phyloP scores from a whole-genome alignment of 2,113 vertebrate genomes.

The Hydrochoerus hydrochaeris region DNA sequence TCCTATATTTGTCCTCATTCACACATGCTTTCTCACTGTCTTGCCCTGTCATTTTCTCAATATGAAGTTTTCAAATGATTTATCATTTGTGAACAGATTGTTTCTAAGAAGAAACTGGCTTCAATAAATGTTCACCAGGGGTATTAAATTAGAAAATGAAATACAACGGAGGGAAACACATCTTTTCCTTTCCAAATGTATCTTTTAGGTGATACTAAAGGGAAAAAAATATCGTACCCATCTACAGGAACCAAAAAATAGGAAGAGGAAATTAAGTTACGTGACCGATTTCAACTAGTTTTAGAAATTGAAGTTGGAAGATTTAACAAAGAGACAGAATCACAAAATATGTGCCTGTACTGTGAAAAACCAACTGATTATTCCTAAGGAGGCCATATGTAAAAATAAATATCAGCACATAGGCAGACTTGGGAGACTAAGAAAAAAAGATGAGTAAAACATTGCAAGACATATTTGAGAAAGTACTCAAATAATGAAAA shows the following conservation, averaged over 20 bases:
- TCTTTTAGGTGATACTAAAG: slow-evolving; percentile 16
- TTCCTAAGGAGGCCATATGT: neutral
- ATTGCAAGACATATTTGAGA: neutral
- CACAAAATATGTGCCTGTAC: neutral
- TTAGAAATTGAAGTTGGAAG: slow-evolving; percentile 44
- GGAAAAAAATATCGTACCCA: slow-evolving; percentile 15
- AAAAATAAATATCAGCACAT: neutral
- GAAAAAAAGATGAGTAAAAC: neutral
- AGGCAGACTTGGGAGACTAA: neutral
- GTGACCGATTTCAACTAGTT: neutral
- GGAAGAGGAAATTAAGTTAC: neutral
- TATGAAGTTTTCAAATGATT: neutral
- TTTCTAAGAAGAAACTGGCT: slow-evolving; percentile 37
- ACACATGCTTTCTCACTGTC: neutral
- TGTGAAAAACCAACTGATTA: neutral
- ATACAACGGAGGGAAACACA: neutral
- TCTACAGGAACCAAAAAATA: neutral
- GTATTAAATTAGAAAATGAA: slow-evolving; percentile 60
- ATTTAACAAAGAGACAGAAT: neutral
- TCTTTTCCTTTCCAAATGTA: slow-evolving; percentile 35
- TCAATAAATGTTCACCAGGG: slow-evolving; percentile 1
- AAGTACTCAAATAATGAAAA: neutral
- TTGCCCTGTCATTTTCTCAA: neutral
- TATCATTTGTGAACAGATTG: neutral
- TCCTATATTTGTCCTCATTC: neutral